phyloP scores from a whole-genome alignment of 1,140 invertebrate species.

The Rhagoletis pomonella region DNA sequence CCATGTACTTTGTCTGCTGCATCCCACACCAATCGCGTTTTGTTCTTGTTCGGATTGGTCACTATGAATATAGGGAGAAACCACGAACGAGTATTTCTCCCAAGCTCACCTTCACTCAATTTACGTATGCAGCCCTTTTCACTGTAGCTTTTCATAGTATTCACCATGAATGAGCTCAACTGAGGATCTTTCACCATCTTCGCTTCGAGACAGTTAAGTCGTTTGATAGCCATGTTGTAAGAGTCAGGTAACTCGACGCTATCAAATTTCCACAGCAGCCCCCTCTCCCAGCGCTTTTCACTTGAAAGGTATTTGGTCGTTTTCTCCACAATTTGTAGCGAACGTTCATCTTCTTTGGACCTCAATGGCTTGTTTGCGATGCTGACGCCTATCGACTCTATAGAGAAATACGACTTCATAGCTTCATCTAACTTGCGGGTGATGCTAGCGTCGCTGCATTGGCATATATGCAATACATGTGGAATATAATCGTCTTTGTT shows the following conservation, averaged over 20 bases:
- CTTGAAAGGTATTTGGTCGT: constrained; percentile 27
- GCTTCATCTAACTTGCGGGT: constrained; percentile 13
- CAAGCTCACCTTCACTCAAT: neutral
- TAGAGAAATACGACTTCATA: constrained; percentile 5
- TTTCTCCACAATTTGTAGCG: neutral
- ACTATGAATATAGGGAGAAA: constrained; percentile 35
- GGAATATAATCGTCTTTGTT: neutral
- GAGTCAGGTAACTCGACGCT: neutral
- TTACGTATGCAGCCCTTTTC: constrained; percentile 21
- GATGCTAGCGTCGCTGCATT: too few species aligned
- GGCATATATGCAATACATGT: constrained; percentile 12
- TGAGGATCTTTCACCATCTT: constrained; percentile 13
- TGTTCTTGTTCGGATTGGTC: constrained; percentile 37
- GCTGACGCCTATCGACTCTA: constrained; percentile 19
- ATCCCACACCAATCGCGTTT: constrained; percentile 63
- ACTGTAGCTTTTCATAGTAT: neutral
- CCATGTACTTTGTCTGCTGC: constrained; percentile 62
- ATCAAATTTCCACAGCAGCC: neutral
- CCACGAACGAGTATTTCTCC: neutral
- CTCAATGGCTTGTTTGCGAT: neutral
- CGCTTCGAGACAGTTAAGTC: constrained; percentile 23
- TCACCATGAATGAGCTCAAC: neutral
- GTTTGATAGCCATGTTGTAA: neutral
- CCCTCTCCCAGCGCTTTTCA: constrained; percentile 27
- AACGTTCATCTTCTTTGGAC: constrained; percentile 25